Percentiles rank a stretch among this genome's conserved stretches.
These are phyloP conservation scores for Ptilodon capucinus DNA, from an alignment of 2,888 invertebrate genomes.

Conservation along the genomic window DNA sequence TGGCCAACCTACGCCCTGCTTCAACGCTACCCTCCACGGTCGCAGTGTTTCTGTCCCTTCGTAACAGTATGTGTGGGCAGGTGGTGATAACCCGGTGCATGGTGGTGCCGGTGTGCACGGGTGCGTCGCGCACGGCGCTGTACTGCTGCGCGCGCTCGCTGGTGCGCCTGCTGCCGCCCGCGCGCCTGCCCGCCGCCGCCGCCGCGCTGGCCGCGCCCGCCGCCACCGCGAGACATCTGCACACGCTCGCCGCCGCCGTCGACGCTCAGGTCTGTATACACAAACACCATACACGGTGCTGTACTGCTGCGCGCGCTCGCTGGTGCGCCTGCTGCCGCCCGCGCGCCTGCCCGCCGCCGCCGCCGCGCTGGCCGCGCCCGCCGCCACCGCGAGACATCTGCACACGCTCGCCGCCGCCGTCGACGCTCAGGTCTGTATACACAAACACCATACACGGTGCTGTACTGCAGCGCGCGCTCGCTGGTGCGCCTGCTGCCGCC, in stretches of 20 bases:
- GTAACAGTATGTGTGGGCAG: slow-evolving; percentile 30
- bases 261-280: slow-evolving; percentile 53
- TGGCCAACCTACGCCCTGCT: too few relatives aligned
- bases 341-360: slow-evolving; percentile 47
- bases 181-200: slow-evolving; percentile 46
- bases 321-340: slow-evolving; percentile 44
- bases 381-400: slow-evolving; percentile 85
- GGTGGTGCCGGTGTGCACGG: slow-evolving; percentile 56
- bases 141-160: slow-evolving; percentile 61
- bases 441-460: too few relatives aligned
- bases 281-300: not conserved
- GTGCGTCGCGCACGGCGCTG: slow-evolving; percentile 49
- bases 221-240: slow-evolving; percentile 85
- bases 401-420: not conserved
- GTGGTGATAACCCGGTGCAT: slow-evolving; percentile 74
- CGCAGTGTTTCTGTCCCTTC: not conserved
- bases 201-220: slow-evolving; percentile 77
- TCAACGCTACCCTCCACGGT: too few relatives aligned
- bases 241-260: slow-evolving; percentile 84
- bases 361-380: slow-evolving; percentile 72
- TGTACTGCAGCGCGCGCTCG: too few relatives aligned
- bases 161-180: slow-evolving; percentile 38
- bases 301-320: slow-evolving; percentile 54
- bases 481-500: slow-evolving; percentile 44
- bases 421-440: too few relatives aligned